Evolutionary conservation across 2,888 invertebrate genomes (phyloP).

Genomic region (Frankliniella intonsa): DNA sequence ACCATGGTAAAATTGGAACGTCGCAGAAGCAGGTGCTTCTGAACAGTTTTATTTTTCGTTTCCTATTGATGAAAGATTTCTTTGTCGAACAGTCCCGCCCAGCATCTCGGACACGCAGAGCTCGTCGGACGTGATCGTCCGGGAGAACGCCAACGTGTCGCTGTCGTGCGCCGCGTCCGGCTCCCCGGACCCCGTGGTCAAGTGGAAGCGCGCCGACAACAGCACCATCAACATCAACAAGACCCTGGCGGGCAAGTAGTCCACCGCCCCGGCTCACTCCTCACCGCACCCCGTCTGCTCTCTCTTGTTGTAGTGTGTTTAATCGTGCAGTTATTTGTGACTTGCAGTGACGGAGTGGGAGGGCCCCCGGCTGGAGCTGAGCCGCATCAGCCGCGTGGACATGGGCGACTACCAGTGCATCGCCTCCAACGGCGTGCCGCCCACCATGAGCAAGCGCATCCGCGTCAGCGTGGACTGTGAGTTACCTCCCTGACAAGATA

Average conservation of each 20-base stretch:
- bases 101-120: slow-evolving; percentile 87
- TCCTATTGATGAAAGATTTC: neutral
- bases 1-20: no score
- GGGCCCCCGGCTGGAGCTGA: slow-evolving; percentile 77
- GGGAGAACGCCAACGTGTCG: slow-evolving; percentile 84
- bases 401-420: slow-evolving; percentile 92
- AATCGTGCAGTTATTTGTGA: neutral
- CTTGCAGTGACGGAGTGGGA: slow-evolving; percentile 75
- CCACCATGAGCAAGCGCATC: slow-evolving; percentile 84
- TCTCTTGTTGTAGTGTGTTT: neutral
- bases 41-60: no score
- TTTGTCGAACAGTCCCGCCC: slow-evolving; percentile 70
- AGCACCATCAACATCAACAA: slow-evolving; percentile 76
- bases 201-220: slow-evolving; percentile 88
- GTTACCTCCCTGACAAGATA: slow-evolving; percentile 48
- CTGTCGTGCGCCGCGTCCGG: slow-evolving; percentile 85
- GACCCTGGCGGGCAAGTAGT: slow-evolving; percentile 45
- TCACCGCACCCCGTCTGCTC: neutral
- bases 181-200: slow-evolving; percentile 80
- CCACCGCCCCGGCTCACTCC: no score
- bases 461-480: slow-evolving; percentile 93
- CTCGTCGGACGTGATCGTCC: slow-evolving; percentile 85
- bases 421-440: slow-evolving; percentile 84
- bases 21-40: no score
- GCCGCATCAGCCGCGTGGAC: slow-evolving; percentile 77